These are phyloP conservation scores for Origma solitaria DNA, from an alignment of 2,113 vertebrate species.

Conservation along the genomic window DNA sequence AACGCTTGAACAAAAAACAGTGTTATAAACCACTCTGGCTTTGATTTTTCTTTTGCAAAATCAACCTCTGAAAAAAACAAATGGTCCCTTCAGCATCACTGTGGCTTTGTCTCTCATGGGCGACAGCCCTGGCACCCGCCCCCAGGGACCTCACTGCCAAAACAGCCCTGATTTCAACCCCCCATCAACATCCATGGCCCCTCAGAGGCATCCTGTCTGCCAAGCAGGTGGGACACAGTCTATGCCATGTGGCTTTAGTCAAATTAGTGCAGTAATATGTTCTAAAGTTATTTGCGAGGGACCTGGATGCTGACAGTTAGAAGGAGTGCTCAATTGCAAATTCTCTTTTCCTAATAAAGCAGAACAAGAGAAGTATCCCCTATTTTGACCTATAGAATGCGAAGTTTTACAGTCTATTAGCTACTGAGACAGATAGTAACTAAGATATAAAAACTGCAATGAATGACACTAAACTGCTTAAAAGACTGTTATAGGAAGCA, in stretches of 20 bases:
- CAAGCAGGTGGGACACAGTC: not conserved
- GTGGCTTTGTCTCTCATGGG: not conserved
- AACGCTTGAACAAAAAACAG: not conserved
- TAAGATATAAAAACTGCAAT: not conserved
- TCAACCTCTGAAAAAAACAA: not conserved
- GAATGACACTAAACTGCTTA: not conserved
- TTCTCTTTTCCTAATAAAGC: not conserved
- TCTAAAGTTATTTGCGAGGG: not conserved
- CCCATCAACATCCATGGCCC: not conserved
- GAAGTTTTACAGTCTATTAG: conserved; percentile 3
- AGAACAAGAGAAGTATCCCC: not conserved
- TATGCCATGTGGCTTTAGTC: not conserved
- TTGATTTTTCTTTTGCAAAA: not conserved
- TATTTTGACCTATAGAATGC: not conserved
- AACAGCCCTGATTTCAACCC: rapidly evolving
- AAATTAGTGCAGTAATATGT: not conserved
- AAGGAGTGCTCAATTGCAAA: not conserved
- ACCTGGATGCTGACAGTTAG: not conserved
- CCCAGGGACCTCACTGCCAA: not conserved
- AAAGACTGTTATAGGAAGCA: not conserved
- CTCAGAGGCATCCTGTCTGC: not conserved
- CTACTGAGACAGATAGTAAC: not conserved
- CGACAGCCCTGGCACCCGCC: not conserved
- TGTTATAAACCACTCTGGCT: not conserved
- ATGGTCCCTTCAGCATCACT: not conserved